Percentiles rank a stretch among this genome's conserved stretches.
Evolutionary conservation across 2,113 vertebrate species (phyloP).

Genomic region (Gadus chalcogrammus): DNA sequence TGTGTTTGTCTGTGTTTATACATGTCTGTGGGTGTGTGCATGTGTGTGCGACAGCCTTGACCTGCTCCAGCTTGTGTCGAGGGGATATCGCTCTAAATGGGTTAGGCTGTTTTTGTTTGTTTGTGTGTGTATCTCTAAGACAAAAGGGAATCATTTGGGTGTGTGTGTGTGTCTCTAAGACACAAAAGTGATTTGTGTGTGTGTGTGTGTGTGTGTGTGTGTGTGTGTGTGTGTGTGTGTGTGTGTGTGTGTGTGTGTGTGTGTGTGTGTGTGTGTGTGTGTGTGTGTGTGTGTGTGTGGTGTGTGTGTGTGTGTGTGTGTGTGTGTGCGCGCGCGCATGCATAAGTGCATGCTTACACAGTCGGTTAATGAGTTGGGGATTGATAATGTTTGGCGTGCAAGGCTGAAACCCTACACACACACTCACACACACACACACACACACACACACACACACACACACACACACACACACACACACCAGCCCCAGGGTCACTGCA

Average conservation of each 20-base stretch:
- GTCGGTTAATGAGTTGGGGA: slow-evolving; percentile 41
- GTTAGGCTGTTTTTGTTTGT: slow-evolving; percentile 6
- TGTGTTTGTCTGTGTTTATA: neutral
- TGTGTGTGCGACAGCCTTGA: neutral
- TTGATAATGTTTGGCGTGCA: slow-evolving; percentile 63
- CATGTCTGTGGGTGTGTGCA: neutral
- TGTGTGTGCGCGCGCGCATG: neutral
- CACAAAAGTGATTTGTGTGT: slow-evolving; percentile 59
- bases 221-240: too few relatives aligned
- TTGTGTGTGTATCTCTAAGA: neutral
- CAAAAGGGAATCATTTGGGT: neutral
- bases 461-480: slow-evolving; percentile 6
- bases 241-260: too few relatives aligned
- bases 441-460: slow-evolving; percentile 18
- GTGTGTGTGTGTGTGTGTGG: too few relatives aligned
- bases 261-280: too few relatives aligned
- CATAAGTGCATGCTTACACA: neutral
- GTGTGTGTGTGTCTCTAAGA: slow-evolving; percentile 29
- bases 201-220: too few relatives aligned
- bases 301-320: slow-evolving; percentile 23
- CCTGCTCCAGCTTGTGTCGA: neutral
- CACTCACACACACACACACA: slow-evolving; percentile 18
- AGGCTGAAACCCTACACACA: slow-evolving; percentile 43
- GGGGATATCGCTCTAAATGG: neutral
- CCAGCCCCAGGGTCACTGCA: slow-evolving; percentile 46